Base-by-base conservation (phyloP, 2,888 invertebrate species). In the Polydrusus tereticollis region DNA sequence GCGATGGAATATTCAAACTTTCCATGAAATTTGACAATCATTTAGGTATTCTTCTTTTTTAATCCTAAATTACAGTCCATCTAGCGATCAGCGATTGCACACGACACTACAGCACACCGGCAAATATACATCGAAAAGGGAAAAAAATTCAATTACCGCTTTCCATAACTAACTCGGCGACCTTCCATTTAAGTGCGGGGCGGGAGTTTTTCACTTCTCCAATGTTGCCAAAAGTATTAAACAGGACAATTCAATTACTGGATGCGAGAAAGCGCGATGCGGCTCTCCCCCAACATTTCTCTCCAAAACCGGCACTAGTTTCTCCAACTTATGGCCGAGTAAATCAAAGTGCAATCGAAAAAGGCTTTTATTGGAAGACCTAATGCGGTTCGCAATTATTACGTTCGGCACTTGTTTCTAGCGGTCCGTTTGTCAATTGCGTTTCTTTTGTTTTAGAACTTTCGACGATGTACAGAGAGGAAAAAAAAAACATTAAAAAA, bases 191-290 rank as follows among this genome's bases (percentile, higher is more conserved):
- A 82, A 83, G 82, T 82, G 79, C 80, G 77, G 81, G 83, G 82
- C 83, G 83, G 80, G 78, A 75, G 77, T 78, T 78, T 77, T 76
- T 62, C 77, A 76, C 76, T 76, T 77, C 69, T 68, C 72, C 74
- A 66, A 62, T 69, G 74, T 75, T 77, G 75, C 68, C 76, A 76
- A n/a, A n/a, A 77, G 78, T 79, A 80, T 80, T 79, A 84, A 84
- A 85, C 85, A 85, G 85, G 86, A 86, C 86, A 85, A 86, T 86
- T 86, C 86, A 85, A 86, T 86, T 86, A 86, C 83, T 69, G n/a
- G 74, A 36, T 75, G 74, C 75, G 77, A 70, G 14, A 7, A 7
- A 69, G 75, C 60, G 69, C 66, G 67, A 55, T 71, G 71, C 65
- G 59, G 71, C 68, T 64, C 20, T 65, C 75, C 72, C 76, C 76